Conservation (phyloP, 53 echinoderm and acorn worm genomes). For the Echinometra lucunter region DNA sequence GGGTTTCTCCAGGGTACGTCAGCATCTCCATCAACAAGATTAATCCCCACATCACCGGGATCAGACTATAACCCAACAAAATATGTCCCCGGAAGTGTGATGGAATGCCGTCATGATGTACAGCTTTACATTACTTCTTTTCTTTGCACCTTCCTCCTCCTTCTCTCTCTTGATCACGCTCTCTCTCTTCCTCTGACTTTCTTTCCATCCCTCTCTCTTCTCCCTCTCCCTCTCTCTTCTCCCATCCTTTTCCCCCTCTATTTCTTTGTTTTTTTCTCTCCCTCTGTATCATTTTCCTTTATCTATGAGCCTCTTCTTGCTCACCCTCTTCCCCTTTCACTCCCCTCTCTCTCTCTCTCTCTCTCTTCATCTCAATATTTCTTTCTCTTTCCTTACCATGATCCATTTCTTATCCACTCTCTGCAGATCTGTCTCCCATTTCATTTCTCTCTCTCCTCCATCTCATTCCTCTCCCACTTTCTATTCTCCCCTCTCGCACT, state of each 20-base stretch:
- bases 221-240: neutral
- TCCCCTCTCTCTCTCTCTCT: neutral
- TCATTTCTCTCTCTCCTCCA: no score
- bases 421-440: no score
- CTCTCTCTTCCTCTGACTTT: neutral
- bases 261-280: no score
- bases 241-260: no score
- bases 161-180: neutral
- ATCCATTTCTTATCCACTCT: no score
- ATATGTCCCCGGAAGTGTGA: slow-evolving; percentile 60
- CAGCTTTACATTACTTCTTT: neutral
- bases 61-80: slow-evolving; percentile 15
- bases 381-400: no score
- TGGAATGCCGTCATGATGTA: slow-evolving; percentile 21
- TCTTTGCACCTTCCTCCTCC: neutral
- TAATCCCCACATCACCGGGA: slow-evolving; percentile 54
- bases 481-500: no score
- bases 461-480: no score
- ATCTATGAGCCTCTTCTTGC: no score
- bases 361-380: no score
- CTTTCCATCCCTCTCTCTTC: neutral
- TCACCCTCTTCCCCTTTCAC: no score
- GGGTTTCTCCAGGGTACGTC: neutral
- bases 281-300: no score
- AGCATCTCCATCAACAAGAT: slow-evolving; percentile 53